Evolutionary conservation across 2,113 vertebrate genomes (phyloP).

Genomic region (Agelaius tricolor): DNA sequence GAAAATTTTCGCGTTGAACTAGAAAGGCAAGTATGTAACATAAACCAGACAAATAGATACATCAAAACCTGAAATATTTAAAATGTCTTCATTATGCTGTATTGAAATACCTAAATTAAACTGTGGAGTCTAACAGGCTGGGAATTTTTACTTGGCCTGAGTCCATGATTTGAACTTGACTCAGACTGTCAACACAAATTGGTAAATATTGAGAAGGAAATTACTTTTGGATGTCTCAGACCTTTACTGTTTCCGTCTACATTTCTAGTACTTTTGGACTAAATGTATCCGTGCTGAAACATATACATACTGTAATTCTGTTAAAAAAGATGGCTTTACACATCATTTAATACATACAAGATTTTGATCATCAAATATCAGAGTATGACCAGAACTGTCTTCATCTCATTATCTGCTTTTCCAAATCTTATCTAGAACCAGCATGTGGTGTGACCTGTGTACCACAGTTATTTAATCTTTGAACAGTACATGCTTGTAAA

Average conservation of each 20-base stretch:
- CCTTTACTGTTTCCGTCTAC: neutral
- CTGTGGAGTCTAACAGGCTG: neutral
- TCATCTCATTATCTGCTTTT: neutral
- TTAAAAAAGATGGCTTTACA: neutral
- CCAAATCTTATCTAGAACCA: neutral
- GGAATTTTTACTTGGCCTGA: neutral
- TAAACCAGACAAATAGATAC: neutral
- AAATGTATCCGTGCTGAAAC: neutral
- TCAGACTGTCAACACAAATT: neutral
- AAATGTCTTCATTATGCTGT: neutral
- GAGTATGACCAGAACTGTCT: neutral
- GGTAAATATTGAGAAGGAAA: neutral
- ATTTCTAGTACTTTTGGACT: neutral
- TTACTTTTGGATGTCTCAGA: neutral
- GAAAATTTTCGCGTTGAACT: neutral
- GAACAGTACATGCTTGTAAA: neutral
- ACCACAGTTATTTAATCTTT: neutral
- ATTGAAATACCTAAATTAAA: neutral
- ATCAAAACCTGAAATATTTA: neutral
- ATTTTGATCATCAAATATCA: slow-evolving; percentile 17
- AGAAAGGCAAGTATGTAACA: neutral
- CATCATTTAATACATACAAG: neutral
- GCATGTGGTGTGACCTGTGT: neutral
- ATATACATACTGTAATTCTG: neutral
- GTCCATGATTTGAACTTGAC: neutral